Base-by-base conservation (phyloP, 2,888 invertebrate species). In the Choreutis nemorana region DNA sequence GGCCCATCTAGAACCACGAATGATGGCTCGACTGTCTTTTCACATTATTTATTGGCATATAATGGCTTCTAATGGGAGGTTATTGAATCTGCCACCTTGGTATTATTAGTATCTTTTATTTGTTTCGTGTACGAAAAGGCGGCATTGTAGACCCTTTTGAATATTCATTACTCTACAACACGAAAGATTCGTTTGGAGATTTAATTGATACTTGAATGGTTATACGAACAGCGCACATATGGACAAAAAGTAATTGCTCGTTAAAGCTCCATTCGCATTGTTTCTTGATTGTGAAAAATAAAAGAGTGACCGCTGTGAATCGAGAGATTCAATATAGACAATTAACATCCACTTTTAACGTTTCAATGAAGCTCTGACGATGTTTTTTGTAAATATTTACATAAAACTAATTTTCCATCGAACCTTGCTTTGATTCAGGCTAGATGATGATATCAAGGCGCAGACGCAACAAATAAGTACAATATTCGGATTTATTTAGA, bases 1-100 rank as follows among this genome's bases (percentile, higher is more conserved):
- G 55, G 55, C 60, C 50, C 50, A 51, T 55, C 59, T 59, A 51
- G 47, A 42, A 41, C 45, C 45, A 46, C 48, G 51, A 61, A 65
- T 55, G 64, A 71, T 60, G 57, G 58, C 52, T 44, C 50, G 51
- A 58, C 65, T 66, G 66, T 70, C 72, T 68, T 60, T 48, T 53
- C 43, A 43, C 49, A 62, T 68, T 73, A 79, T 79, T 79, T 78
- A 78, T 77, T 67, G 67, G 60, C 67, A 60, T 58, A 71, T 78
- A 79, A 79, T 79, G 64, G 66, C 55, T 64, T 63, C 67, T 78
- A 78, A 79, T 79, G 64, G 72, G 61, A 58, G 62, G 66, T 67
- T 72, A 75, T 78, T 75, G 70, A 72, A 75, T 71, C 63, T 64
- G 63, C 70, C 72, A 73, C 67, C 61, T 66, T 62, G 59, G 55